Evolutionary conservation across 2,888 invertebrate species (phyloP), one percentile per base, ranked within the genome.

Genomic region (Heliconius hortense): DNA sequence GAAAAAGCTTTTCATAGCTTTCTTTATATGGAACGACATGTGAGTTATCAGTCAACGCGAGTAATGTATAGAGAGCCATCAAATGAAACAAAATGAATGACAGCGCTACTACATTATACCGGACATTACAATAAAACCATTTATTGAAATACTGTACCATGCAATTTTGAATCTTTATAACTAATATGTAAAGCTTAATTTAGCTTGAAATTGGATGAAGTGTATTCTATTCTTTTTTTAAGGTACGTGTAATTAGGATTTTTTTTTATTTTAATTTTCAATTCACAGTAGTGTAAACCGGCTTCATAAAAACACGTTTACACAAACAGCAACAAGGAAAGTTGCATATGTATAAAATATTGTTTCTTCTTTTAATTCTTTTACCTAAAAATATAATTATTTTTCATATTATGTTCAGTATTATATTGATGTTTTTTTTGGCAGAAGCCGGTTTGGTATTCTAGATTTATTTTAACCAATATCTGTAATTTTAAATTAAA

Each of bases 21-120:
- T 59, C 73, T 79, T 73, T 77, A 69, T 72, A 77, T 72, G 78
- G 56, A 71, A 28, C 64, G 78, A 77, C 76, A 77, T 53, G 76
- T 43, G 53, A 73, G 69, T 77, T 77, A 80, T 79, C 79, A 77
- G 77, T 79, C 68, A 74, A 68, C 59, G 53, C 28, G 70, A 74
- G 76, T 79, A 80, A 78, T 75, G 77, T 75, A 77, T 79, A 59
- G 74, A 73, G 73, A 67, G 62, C 68, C 76, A 78, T 77, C 76
- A 73, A 74, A 73, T 72, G 28, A 64, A 79, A 76, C 76, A 76
- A 77, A 77, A 80, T 76, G 76, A 64, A 73, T 69, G 76, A 74
- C 73, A 75, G 68, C 59, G 74, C 77, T 74, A 76, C 74, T 77
- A 77, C 75, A 78, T 77, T 75, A 78, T 73, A 62, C 68, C 39